phyloP scores from a whole-genome alignment of 2,113 vertebrate species.

The Oryzias curvinotus region DNA sequence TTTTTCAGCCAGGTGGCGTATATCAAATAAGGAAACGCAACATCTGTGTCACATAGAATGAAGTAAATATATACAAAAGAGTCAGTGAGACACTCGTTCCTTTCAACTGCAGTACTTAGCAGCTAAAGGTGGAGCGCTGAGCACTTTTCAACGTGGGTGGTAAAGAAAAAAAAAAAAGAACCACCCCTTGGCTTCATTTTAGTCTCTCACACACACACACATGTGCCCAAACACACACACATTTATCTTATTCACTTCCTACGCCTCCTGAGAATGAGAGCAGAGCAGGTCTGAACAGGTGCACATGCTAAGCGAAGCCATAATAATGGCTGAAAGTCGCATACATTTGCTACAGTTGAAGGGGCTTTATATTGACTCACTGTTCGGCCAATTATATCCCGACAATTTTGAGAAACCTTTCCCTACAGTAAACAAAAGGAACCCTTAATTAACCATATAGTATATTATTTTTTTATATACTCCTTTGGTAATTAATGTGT shows the following conservation, averaged over 20 bases:
- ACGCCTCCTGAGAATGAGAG: constrained; percentile 47
- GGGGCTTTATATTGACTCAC: constrained; percentile 3
- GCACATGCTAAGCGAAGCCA: constrained; percentile 32
- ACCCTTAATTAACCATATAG: background rate
- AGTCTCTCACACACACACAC: constrained; percentile 21
- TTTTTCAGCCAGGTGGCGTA: too few species aligned
- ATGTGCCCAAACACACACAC: constrained; percentile 7
- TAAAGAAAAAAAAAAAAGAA: constrained; percentile 20
- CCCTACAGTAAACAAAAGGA: background rate
- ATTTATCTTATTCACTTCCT: constrained; percentile 37
- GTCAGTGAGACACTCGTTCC: constrained; percentile 8
- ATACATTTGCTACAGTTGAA: constrained; percentile 3
- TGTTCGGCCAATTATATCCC: background rate
- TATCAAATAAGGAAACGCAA: background rate
- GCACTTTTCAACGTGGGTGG: constrained; percentile 64
- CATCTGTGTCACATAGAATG: background rate
- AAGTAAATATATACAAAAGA: background rate
- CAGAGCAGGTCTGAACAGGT: constrained; percentile 70
- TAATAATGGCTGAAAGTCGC: constrained; percentile 36
- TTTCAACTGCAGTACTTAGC: constrained; percentile 13
- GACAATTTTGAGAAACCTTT: background rate
- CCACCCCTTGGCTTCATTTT: constrained; percentile 51
- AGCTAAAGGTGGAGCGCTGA: constrained; percentile 17
- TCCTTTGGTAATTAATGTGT: too few species aligned
- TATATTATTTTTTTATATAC: background rate